phyloP scores from a whole-genome alignment of 2,113 vertebrate genomes.

The Ctenodactylus gundi region DNA sequence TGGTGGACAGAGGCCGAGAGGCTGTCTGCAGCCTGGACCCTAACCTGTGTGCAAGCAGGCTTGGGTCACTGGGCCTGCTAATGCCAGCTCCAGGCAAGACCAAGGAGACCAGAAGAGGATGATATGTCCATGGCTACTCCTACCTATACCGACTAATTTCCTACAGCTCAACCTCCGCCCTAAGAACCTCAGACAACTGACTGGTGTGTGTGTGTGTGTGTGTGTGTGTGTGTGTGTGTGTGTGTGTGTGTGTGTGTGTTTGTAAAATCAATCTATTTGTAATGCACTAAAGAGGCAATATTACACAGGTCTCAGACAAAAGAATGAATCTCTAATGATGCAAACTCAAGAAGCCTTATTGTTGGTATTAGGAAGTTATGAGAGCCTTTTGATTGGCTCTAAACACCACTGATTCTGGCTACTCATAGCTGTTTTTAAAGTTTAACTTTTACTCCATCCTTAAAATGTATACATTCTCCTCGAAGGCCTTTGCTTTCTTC shows the following conservation, averaged over 20 bases:
- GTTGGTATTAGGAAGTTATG: not conserved
- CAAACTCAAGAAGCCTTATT: not conserved
- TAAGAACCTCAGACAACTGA: not conserved
- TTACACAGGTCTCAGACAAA: not conserved
- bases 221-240: too few relatives aligned
- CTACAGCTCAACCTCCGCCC: not conserved
- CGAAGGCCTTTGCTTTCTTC: not conserved
- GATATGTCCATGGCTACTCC: not conserved
- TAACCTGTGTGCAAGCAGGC: not conserved
- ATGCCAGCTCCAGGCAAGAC: not conserved
- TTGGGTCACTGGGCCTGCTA: not conserved
- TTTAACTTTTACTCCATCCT: not conserved
- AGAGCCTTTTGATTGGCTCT: not conserved
- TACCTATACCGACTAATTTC: not conserved
- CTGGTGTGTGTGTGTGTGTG: too few relatives aligned
- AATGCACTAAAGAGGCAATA: not conserved
- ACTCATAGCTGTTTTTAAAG: not conserved
- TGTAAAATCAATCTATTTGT: not conserved
- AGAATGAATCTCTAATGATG: not conserved
- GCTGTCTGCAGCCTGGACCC: conserved; percentile 9
- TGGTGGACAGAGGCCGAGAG: conserved; percentile 75
- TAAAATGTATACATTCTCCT: not conserved
- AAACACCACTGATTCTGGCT: not conserved
- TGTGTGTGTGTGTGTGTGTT: too few relatives aligned
- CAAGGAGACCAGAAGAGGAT: not conserved